A percentile compares a stretch with the other conserved stretches of the same genome.
phyloP scores from a whole-genome alignment of 2,888 invertebrate species.

The Malthinus seriepunctatus region DNA sequence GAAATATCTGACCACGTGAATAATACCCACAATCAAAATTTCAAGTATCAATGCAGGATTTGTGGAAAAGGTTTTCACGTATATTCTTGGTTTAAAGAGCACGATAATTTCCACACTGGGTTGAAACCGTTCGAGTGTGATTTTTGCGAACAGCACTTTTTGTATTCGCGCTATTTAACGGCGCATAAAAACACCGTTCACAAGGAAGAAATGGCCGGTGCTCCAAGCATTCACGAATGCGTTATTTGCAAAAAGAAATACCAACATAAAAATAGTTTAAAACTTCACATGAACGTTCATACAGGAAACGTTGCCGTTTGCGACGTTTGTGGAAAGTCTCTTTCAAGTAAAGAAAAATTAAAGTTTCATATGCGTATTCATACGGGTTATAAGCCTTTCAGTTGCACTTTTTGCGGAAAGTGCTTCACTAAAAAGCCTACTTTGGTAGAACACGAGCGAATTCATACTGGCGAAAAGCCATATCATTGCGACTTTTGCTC shows the following conservation, averaged over 20 bases:
- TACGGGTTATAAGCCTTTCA: conserved; percentile 51
- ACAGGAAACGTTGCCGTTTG: conserved; percentile 60
- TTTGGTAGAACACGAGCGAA: conserved; percentile 49
- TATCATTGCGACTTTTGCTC: conserved; percentile 62
- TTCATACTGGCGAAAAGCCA: conserved; percentile 52
- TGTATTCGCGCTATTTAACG: conserved; percentile 50
- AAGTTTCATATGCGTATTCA: conserved; percentile 53
- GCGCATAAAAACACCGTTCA: conserved; percentile 51
- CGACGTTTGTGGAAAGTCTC: conserved; percentile 62
- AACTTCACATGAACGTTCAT: conserved; percentile 56
- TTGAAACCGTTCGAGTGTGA: conserved; percentile 60
- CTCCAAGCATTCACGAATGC: conserved; percentile 49
- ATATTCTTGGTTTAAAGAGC: conserved; percentile 60
- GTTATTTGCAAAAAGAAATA: conserved; percentile 53
- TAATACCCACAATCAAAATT: conserved; percentile 43
- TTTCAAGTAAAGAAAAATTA: conserved; percentile 59
- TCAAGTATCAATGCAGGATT: conserved; percentile 59
- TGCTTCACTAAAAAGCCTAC: conserved; percentile 52
- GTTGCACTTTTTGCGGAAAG: conserved; percentile 50
- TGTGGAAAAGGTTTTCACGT: conserved; percentile 62
- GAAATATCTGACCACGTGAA: conserved; percentile 49
- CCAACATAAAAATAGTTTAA: conserved; percentile 52
- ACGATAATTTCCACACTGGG: conserved; percentile 62
- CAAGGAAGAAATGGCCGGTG: conserved; percentile 42
- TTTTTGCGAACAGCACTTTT: conserved; percentile 59